Conservation (phyloP, 2,888 invertebrate species). For the Andrena minutula region DNA sequence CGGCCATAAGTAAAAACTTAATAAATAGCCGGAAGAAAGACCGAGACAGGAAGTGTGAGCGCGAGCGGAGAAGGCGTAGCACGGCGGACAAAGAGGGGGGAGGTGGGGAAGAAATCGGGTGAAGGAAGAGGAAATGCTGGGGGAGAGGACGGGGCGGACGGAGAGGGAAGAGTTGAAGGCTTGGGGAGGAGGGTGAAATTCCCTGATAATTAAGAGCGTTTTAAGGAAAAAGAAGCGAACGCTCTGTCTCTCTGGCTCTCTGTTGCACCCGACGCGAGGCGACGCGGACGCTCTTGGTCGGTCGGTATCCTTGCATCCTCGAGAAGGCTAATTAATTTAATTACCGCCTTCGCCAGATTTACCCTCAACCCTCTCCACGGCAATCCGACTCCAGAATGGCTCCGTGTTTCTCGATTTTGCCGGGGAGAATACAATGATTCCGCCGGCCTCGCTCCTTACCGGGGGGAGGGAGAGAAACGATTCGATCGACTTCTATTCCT, state of each 20-base stretch:
- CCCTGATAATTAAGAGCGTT: slow-evolving; percentile 83
- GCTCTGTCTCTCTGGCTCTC: slow-evolving; percentile 34
- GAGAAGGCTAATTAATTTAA: slow-evolving; percentile 84
- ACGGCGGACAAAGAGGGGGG: slow-evolving; percentile 26
- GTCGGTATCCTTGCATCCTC: slow-evolving; percentile 78
- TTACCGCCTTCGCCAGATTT: slow-evolving; percentile 81
- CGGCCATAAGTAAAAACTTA: slow-evolving; percentile 82
- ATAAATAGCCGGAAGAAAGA: slow-evolving; percentile 81
- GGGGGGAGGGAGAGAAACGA: slow-evolving; percentile 28
- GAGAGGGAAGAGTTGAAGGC: slow-evolving; percentile 49
- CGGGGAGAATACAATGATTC: slow-evolving; percentile 52
- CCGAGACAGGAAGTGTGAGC: slow-evolving; percentile 60
- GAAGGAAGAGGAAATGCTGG: slow-evolving; percentile 1
- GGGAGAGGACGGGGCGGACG: slow-evolving; percentile 13
- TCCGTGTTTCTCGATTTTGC: slow-evolving; percentile 57
- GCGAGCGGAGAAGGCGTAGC: slow-evolving; percentile 38
- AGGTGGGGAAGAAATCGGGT: slow-evolving; percentile 23
- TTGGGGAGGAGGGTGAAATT: slow-evolving; percentile 66
- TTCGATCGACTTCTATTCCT: slow-evolving; percentile 44
- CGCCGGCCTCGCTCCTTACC: slow-evolving; percentile 11
- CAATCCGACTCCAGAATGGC: slow-evolving; percentile 48
- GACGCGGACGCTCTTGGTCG: slow-evolving; percentile 43
- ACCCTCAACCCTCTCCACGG: slow-evolving; percentile 50
- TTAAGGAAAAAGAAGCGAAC: slow-evolving; percentile 77
- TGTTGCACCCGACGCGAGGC: slow-evolving; percentile 18